These are phyloP conservation scores for Neotoma lepida DNA, from an alignment of 2,113 vertebrate genomes.

Conservation along the genomic window DNA sequence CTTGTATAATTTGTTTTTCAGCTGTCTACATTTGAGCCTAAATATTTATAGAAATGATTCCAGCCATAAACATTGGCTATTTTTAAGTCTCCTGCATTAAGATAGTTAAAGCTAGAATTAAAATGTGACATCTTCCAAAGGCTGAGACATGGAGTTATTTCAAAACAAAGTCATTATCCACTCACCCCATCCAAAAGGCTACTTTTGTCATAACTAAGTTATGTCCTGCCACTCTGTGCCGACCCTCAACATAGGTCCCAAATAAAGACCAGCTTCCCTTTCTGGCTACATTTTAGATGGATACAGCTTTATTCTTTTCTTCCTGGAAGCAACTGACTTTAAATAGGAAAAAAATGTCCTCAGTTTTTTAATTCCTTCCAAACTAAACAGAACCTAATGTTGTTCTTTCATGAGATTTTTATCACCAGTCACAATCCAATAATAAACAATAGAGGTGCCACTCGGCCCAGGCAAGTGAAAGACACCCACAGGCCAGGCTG, in stretches of 20 bases:
- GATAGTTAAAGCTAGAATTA: not conserved
- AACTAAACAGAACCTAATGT: conserved; percentile 49
- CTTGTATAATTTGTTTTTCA: conserved; percentile 40
- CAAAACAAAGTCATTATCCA: conserved; percentile 9
- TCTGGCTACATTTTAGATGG: conserved; percentile 54
- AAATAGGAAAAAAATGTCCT: conserved; percentile 31
- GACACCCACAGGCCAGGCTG: not conserved
- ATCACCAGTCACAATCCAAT: conserved; percentile 14
- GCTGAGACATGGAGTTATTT: conserved; percentile 24
- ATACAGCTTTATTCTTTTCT: conserved; percentile 40
- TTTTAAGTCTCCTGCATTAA: conserved; percentile 39
- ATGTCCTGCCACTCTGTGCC: not conserved
- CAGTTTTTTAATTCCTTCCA: not conserved
- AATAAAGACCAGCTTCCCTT: conserved; percentile 29
- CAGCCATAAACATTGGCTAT: conserved; percentile 7
- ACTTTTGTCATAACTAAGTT: conserved; percentile 52
- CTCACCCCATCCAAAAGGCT: not conserved
- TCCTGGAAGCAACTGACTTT: conserved; percentile 64
- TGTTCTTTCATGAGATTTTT: conserved; percentile 58
- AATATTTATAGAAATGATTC: conserved; percentile 69
- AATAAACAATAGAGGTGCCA: not conserved
- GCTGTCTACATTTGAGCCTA: conserved; percentile 52
- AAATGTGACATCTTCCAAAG: not conserved
- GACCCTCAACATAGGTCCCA: not conserved
- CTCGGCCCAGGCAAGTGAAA: not conserved